Base-by-base conservation (phyloP, 2,113 vertebrate genomes). In the Dicentrarchus labrax region DNA sequence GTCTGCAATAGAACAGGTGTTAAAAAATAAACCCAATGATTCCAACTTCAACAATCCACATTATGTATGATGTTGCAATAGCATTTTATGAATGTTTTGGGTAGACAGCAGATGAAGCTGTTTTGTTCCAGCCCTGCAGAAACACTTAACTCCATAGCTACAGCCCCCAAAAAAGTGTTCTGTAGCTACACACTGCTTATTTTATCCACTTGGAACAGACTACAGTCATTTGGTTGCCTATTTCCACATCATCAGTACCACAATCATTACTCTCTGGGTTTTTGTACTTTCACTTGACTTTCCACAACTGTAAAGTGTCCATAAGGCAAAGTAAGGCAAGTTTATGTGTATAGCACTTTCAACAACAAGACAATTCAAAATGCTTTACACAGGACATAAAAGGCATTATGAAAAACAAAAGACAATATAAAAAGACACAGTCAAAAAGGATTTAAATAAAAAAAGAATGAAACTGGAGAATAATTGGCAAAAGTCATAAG, bases 241-340 rank as follows among this genome's bases (percentile, higher is more conserved):
- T 78, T 61, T 61, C 82, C 76, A 84, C 82, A 72, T 67, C 62
- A 53, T 39, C 82, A 72, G 50, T 5, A 66, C 82, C 70, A 17
- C 68, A 78, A 1, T 79, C 70, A 70, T 79, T 56, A 69, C 21
- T 70, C 24, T 73, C 8, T 22, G 43, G 57, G n/a, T 69, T 45
- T 64, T 75, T 12, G 48, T 47, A n/a, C 15, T 54, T 53, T 56
- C 7, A 8, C 36, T 68, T 9, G 30, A 79, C 71, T 80, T 69
- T 75, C 64, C 71, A 76, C 56, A 6, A 54, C 77, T 64, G 71
- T 70, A 50, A 79, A 75, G 51, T 4, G 50, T 51, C 59, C 57
- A 13, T n/a, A 80, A 43, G 65, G 41, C n/a, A 47, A 56, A 47
- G 41, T 7, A 16, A 24, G 64, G 45, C 43, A 10, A 24, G 45